phyloP scores from a whole-genome alignment of 2,888 invertebrate species.

The Caenorhabditis wallacei region DNA sequence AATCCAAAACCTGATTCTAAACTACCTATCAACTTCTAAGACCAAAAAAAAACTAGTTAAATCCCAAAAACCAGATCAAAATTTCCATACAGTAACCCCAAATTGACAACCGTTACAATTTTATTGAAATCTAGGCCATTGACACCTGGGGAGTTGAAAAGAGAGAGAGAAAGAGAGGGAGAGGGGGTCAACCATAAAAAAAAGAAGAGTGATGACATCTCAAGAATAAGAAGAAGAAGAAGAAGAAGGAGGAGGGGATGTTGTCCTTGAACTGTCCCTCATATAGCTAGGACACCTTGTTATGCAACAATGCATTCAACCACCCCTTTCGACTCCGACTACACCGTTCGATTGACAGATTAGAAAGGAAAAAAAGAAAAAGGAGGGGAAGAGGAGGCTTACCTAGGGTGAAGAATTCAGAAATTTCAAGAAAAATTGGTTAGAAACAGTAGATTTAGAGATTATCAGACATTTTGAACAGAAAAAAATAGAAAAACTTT shows the following conservation, averaged over 20 bases:
- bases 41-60: too few species aligned
- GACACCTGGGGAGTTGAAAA: too few species aligned
- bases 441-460: too few species aligned
- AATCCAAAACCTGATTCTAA: too few species aligned
- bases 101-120: background rate
- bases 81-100: background rate
- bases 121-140: background rate
- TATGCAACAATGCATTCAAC: constrained; percentile 48
- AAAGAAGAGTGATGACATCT: constrained; percentile 19
- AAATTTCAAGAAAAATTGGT: background rate
- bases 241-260: background rate
- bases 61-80: background rate
- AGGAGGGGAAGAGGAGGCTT: background rate
- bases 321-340: background rate
- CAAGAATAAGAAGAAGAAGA: too few species aligned
- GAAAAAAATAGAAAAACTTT: too few species aligned
- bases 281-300: constrained; percentile 46
- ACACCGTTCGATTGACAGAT: background rate
- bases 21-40: too few species aligned
- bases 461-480: too few species aligned
- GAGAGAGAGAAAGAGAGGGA: background rate
- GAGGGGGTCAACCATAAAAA: background rate
- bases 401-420: background rate
- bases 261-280: constrained; percentile 45
- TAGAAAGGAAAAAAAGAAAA: background rate